Percentiles rank a stretch among this genome's conserved stretches.
phyloP scores from a whole-genome alignment of 2,797 vertebrate genomes.

The Decapterus maruadsi region DNA sequence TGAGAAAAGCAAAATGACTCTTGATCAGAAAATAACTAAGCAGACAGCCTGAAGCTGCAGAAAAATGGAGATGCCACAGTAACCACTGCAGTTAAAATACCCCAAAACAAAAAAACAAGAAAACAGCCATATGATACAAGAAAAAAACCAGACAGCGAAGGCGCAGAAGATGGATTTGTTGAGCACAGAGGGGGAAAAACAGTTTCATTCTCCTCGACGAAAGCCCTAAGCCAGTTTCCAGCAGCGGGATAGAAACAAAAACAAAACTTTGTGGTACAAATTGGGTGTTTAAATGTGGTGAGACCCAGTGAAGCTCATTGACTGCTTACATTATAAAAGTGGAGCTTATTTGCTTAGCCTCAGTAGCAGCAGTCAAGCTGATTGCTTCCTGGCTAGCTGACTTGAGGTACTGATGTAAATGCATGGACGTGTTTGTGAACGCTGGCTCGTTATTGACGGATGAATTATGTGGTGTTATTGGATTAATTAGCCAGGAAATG shows the following conservation, averaged over 20 bases:
- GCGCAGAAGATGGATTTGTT: conserved; percentile 17
- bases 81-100: conserved; percentile 17
- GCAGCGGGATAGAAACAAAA: conserved; percentile 42
- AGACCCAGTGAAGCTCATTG: conserved; percentile 36
- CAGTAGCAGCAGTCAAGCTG: conserved; percentile 15
- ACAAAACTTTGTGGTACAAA: conserved; percentile 36
- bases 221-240: conserved; percentile 24
- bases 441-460: neutral
- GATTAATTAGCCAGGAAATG: neutral
- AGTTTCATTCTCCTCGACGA: neutral
- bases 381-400: conserved; percentile 24
- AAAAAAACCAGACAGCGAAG: neutral
- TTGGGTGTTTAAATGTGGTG: conserved; percentile 54
- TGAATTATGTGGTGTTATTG: neutral
- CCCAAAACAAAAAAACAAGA: conserved; percentile 38
- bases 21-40: conserved; percentile 54
- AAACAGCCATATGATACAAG: conserved; percentile 36
- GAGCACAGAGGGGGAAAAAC: neutral
- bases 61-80: conserved; percentile 39
- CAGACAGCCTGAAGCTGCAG: conserved; percentile 39
- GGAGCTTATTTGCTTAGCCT: conserved; percentile 27
- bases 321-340: conserved; percentile 24
- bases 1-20: conserved; percentile 33
- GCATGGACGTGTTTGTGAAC: conserved; percentile 12
- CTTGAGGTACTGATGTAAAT: neutral